A percentile compares a stretch with the other conserved stretches of the same genome.
These are phyloP conservation scores for Napeogenes sylphis DNA, from an alignment of 2,888 invertebrate species.

Conservation along the genomic window DNA sequence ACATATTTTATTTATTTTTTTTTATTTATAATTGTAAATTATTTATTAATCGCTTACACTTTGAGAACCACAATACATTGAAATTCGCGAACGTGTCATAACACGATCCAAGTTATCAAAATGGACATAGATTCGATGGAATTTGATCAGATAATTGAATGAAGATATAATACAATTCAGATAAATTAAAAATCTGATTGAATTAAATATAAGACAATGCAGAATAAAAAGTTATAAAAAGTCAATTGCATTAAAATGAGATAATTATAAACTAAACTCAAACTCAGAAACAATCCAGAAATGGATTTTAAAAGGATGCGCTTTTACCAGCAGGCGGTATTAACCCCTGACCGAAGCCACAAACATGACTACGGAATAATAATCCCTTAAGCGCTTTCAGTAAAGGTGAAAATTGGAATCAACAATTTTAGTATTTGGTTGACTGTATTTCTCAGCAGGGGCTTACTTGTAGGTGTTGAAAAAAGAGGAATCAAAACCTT, in stretches of 20 bases:
- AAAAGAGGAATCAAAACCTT: conserved; percentile 41
- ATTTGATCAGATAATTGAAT: conserved; percentile 11
- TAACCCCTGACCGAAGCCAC: background rate
- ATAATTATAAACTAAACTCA: conserved; percentile 16
- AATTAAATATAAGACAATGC: background rate
- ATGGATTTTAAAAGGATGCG: conserved; percentile 16
- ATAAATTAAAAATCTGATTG: background rate
- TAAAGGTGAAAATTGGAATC: conserved; percentile 11
- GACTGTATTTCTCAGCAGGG: conserved; percentile 43
- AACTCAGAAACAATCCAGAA: conserved; percentile 34
- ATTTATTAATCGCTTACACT: conserved; percentile 21
- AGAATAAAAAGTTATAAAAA: background rate
- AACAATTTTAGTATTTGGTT: background rate
- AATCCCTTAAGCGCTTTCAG: conserved; percentile 4
- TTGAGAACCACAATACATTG: conserved; percentile 35
- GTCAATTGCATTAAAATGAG: conserved; percentile 1
- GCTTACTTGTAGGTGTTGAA: conserved; percentile 50
- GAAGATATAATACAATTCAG: conserved; percentile 1
- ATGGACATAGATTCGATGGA: conserved; percentile 21
- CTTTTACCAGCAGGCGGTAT: conserved; percentile 22
- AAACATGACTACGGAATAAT: conserved; percentile 7
- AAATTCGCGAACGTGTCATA: conserved; percentile 43
- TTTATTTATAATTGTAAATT: too few species aligned
- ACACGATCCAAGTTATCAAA: conserved; percentile 36
- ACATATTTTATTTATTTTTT: too few species aligned